Base-by-base conservation (phyloP, 2,797 vertebrate species). In the Adrianichthys oophorus region DNA sequence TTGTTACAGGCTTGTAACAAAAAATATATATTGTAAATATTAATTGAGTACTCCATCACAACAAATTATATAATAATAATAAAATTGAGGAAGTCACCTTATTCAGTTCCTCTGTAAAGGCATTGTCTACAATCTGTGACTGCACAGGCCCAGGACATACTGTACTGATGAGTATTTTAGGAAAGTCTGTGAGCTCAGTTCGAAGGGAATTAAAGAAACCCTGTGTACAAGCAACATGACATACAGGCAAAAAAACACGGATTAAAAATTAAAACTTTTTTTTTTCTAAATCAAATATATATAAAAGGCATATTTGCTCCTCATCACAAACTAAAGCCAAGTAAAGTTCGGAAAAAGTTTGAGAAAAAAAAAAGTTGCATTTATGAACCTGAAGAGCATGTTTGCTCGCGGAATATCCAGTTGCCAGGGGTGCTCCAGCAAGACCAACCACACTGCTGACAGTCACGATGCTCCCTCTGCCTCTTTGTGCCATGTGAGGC, bases 191-290 rank as follows among this genome's bases (percentile, higher is more conserved):
- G 76, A 99, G 88, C 84, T 99, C 98, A 7, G 78, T 61, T 65
- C 94, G 83, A 50, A 99, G 92, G 17, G 92, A 90, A 65, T 98
- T 95, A 70, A 96, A 97, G 84, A 98, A 98, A 0, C 97, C 97
- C 97, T 98, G 61, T 2, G 49, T 60, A 74, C 29, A 62, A 46
- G 55, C 10, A 42, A 41, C 32, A n/a, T 21, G 4, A 21, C 24
- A 29, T 7, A 57, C 8, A 8, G 26, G 26, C 19, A 21, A 21
- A 21, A 21, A 21, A 29, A 29, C 32, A 37, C 32, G 13, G 2
- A 37, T 12, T 32, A 32, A 1, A 8, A 32, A 7, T 32, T 2
- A 32, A 32, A 7, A 8, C 7, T 32, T 8, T 44, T n/a, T 18
- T 18, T n/a, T 44, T 44, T 45, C 7, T 18, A 45, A 45, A 18